A percentile compares a stretch with the other conserved stretches of the same genome.
These are phyloP conservation scores for Chiroxiphia lanceolata DNA, from an alignment of 2,797 vertebrate genomes.

Conservation along the genomic window DNA sequence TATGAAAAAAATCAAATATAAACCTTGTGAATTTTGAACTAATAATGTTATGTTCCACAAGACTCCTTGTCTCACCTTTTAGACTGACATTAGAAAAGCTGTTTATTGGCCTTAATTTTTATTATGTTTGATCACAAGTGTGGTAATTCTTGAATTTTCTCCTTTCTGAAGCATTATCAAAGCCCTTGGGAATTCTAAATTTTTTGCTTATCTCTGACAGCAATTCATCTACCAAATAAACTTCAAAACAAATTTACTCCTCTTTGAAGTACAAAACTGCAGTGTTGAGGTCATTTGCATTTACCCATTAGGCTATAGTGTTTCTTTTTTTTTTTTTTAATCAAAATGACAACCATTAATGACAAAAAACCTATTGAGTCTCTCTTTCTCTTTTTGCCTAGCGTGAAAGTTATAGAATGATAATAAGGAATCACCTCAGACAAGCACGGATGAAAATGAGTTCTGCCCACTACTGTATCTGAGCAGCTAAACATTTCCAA, in stretches of 20 bases:
- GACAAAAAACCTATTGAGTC: not conserved
- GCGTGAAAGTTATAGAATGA: not conserved
- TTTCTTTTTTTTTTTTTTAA: slow-evolving; percentile 11
- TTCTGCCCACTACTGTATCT: slow-evolving; percentile 24
- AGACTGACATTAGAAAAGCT: not conserved
- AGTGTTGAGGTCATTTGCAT: slow-evolving; percentile 39
- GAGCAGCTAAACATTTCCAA: slow-evolving; percentile 32
- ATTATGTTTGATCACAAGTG: slow-evolving; percentile 19
- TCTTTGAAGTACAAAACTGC: slow-evolving; percentile 57
- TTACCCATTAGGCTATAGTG: slow-evolving; percentile 39
- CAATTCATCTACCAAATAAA: slow-evolving; percentile 57
- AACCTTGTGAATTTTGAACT: not conserved
- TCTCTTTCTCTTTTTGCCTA: slow-evolving; percentile 14
- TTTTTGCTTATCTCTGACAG: slow-evolving; percentile 48
- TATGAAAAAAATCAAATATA: not conserved
- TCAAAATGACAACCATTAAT: slow-evolving; percentile 55
- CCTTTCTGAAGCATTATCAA: slow-evolving; percentile 13
- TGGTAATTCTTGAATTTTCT: slow-evolving; percentile 21
- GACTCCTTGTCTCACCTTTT: not conserved
- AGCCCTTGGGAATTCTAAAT: slow-evolving; percentile 37
- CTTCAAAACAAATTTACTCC: slow-evolving; percentile 43
- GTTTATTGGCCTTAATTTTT: slow-evolving; percentile 41
- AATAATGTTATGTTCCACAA: not conserved
- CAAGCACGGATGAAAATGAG: slow-evolving; percentile 21
- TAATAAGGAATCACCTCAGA: slow-evolving; percentile 16